Evolutionary conservation across 1,140 invertebrate species (phyloP), one percentile per base, ranked within the genome.

Genomic region (Apis cerana): DNA sequence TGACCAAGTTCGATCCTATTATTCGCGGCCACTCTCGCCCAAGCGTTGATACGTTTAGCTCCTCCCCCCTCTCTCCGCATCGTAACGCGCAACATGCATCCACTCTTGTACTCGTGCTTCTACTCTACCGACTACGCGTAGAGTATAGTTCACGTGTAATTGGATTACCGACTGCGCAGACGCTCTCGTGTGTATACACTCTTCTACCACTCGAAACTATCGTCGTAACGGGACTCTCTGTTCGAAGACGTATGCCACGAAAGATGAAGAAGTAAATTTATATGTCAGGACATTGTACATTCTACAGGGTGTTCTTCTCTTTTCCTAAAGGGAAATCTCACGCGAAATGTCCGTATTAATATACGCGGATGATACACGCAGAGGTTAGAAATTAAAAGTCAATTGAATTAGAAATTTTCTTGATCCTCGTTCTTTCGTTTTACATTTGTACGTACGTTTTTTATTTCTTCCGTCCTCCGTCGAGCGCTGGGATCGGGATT

Each of bases 1-100:
- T 70, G 83, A 87, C 82, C 82, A 43, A 88, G 74, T 59, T 72
- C 71, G 83, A 88, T 88, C 86, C 79, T 82, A 88, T 87, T 87
- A 88, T 84, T 87, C 69, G 76, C 65, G 48, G 78, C 11, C 1
- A 13, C 19, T 7, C 43, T n/a, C 33, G 33, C 3, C 33, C 33
- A 7, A 43, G 4, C 33, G 33, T 43, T 43, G 33, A 43, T 43
- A 43, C 33, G 33, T 43, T 43, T 43, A 43, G 3, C 59, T 61
- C 23, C 59, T 61, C 23, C 65, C 8, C 61, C 43, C 11, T n/a
- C 43, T 1, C 21, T 48, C 33, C 67, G n/a, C 50, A 52, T 52
- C 68, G 82, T 84, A 81, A 87, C 72, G 76, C 27, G 15, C n/a
- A 74, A 77, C 21, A 52, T n/a, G 59, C 11, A n/a, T n/a, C 52